phyloP scores from a whole-genome alignment of 1,140 invertebrate species.

The Aporrectodea caliginosa region DNA sequence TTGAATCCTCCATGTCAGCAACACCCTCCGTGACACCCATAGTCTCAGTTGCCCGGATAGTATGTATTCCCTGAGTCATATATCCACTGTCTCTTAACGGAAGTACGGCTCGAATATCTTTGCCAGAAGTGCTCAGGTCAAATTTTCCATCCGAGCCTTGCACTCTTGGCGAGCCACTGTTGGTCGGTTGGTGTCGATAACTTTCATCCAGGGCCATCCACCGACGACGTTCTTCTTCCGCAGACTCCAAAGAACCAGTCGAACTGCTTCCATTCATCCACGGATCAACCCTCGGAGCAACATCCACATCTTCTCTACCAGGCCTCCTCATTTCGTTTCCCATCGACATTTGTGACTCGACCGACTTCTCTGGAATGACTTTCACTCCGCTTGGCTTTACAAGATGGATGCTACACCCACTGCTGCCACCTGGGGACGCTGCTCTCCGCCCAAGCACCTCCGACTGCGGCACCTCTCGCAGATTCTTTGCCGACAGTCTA shows the following conservation, averaged over 20 bases:
- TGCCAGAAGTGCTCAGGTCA: neutral
- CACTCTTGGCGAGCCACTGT: neutral
- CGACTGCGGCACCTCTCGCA: too few species aligned
- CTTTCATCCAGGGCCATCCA: neutral
- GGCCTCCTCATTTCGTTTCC: too few species aligned
- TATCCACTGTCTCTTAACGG: neutral
- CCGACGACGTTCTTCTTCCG: neutral
- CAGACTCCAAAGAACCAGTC: neutral
- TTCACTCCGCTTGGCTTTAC: neutral
- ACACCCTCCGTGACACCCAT: too few species aligned
- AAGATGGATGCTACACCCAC: neutral
- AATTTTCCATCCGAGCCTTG: neutral
- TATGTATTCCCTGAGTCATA: neutral
- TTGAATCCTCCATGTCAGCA: neutral
- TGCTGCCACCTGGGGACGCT: too few species aligned
- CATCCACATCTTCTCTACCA: too few species aligned
- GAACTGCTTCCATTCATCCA: neutral
- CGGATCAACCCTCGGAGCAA: neutral
- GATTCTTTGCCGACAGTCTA: neutral
- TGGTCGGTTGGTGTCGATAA: neutral
- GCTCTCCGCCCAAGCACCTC: too few species aligned
- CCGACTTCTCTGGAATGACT: neutral
- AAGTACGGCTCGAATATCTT: neutral
- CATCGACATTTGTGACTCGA: neutral
- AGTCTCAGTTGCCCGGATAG: neutral